phyloP scores from a whole-genome alignment of 2,113 vertebrate species.

The Zosterops pallidus region DNA sequence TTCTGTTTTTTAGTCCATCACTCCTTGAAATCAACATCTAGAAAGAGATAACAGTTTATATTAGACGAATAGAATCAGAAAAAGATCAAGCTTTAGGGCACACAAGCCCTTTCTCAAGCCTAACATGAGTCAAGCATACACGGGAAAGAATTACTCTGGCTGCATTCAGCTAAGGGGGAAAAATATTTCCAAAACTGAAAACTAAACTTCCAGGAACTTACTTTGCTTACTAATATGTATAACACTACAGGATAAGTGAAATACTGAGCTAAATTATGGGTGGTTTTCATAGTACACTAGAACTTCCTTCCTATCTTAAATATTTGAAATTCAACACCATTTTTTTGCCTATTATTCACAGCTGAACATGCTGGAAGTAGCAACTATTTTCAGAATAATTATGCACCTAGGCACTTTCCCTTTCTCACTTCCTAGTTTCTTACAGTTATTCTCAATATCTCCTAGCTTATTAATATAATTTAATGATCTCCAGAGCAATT shows the following conservation, averaged over 20 bases:
- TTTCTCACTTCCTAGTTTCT: neutral
- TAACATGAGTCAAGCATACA: neutral
- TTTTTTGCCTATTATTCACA: neutral
- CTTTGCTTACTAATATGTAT: neutral
- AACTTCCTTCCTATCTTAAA: neutral
- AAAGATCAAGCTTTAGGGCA: neutral
- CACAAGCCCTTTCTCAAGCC: neutral
- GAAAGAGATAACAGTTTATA: neutral
- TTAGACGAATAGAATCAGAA: neutral
- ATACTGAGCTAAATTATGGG: neutral
- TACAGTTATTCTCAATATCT: neutral
- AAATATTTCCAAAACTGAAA: neutral
- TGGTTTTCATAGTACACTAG: rapidly evolving
- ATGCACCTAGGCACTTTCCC: neutral
- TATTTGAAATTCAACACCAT: neutral
- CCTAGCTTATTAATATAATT: neutral
- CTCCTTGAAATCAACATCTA: neutral
- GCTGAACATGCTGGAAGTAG: neutral
- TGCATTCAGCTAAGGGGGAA: neutral
- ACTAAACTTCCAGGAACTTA: neutral
- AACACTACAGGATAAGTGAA: neutral
- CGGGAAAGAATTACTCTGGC: neutral
- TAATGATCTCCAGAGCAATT: neutral
- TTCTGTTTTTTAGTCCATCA: neutral
- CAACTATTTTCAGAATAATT: neutral